A percentile compares a stretch with the other conserved stretches of the same genome.
phyloP scores from a whole-genome alignment of 2,888 invertebrate species.

The Busseola fusca region DNA sequence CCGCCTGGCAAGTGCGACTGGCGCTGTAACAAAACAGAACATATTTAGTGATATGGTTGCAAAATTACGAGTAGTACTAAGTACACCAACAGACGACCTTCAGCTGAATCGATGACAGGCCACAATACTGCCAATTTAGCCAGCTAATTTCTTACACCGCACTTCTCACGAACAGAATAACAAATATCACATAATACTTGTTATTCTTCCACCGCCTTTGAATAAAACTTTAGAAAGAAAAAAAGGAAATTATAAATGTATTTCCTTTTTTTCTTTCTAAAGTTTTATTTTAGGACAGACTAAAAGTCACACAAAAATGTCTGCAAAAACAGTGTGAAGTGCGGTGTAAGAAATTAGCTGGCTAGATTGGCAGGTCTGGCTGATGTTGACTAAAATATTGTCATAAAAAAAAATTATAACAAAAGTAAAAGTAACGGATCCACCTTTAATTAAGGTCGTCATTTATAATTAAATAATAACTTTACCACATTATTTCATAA shows the following conservation, averaged over 20 bases:
- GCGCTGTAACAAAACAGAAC: conserved; percentile 78
- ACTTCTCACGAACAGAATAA: too few relatives aligned
- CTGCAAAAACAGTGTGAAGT: neutral
- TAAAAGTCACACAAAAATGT: neutral
- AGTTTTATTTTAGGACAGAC: too few relatives aligned
- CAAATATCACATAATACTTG: too few relatives aligned
- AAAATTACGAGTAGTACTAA: neutral
- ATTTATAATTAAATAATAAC: neutral
- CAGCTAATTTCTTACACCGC: too few relatives aligned
- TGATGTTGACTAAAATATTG: neutral
- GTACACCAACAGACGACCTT: neutral
- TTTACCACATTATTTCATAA: neutral
- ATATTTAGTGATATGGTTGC: conserved; percentile 4
- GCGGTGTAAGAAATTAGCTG: neutral
- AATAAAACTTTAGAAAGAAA: neutral
- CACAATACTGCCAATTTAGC: neutral
- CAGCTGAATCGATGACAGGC: neutral
- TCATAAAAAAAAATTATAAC: neutral
- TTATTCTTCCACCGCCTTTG: neutral
- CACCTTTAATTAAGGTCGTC: neutral
- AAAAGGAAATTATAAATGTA: too few relatives aligned
- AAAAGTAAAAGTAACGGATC: neutral
- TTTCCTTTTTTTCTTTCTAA: too few relatives aligned
- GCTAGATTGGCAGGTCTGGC: neutral
- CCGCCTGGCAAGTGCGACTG: conserved; percentile 77